Conservation (phyloP, 1,140 invertebrate species). For the Orius insidiosus region DNA sequence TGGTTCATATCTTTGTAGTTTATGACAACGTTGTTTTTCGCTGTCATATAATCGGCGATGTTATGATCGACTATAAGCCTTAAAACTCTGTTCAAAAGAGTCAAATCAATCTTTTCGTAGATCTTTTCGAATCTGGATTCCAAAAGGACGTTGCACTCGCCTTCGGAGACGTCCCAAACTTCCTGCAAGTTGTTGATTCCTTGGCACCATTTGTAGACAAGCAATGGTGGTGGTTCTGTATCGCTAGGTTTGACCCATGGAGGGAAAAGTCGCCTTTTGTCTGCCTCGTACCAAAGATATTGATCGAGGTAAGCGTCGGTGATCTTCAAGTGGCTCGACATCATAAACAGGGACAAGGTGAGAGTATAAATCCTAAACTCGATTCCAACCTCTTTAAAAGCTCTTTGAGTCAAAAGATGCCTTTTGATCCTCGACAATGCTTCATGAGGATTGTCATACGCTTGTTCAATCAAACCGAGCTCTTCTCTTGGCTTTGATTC, state of each 20-base stretch:
- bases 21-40: constrained; percentile 98
- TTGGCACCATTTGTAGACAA: constrained; percentile 99
- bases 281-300: constrained; percentile 99
- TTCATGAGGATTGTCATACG: constrained; percentile 99
- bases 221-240: constrained; percentile 90
- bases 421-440: constrained; percentile 97
- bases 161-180: constrained; percentile 96
- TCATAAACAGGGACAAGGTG: constrained; percentile 98
- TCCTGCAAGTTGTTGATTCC: constrained; percentile 95
- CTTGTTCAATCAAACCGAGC: constrained; percentile 95
- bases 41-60: constrained; percentile 99
- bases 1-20: constrained; percentile 99
- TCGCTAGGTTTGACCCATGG: constrained; percentile 99
- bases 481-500: constrained; percentile 99
- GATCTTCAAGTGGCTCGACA: constrained; percentile 97
- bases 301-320: constrained; percentile 99
- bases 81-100: constrained; percentile 85
- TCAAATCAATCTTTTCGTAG: constrained; percentile 99
- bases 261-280: constrained; percentile 90
- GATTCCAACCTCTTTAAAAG: constrained; percentile 97
- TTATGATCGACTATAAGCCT: constrained; percentile 98
- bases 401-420: constrained; percentile 93
- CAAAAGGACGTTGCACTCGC: constrained; percentile 96
- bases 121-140: constrained; percentile 96
- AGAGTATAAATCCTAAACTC: constrained; percentile 99